Evolutionary conservation across 1,140 invertebrate species (phyloP).

Genomic region (Mylabris phalerata): DNA sequence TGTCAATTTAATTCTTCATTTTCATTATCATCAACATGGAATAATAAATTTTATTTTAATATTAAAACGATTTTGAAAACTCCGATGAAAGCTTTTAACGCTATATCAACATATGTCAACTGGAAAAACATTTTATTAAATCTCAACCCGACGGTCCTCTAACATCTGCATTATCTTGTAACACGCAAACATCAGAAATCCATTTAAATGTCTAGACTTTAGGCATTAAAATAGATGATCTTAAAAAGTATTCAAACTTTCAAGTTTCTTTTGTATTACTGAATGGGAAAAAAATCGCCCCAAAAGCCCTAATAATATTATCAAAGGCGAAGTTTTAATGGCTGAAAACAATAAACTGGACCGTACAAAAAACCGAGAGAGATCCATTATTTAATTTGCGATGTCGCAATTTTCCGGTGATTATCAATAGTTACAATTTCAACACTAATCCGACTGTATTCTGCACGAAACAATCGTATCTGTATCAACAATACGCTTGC

Average conservation of each 20-base stretch:
- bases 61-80: conserved; percentile 14
- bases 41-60: too few relatives aligned
- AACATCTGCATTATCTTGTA: conserved; percentile 19
- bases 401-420: too few relatives aligned
- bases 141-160: conserved; percentile 13
- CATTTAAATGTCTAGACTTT: conserved; percentile 24
- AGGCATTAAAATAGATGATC: conserved; percentile 25
- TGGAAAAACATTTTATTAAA: conserved; percentile 22
- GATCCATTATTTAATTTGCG: too few relatives aligned
- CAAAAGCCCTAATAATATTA: conserved; percentile 7
- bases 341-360: too few relatives aligned
- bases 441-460: conserved; percentile 1
- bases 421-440: neutral
- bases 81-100: conserved; percentile 25
- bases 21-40: too few relatives aligned
- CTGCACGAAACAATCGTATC: conserved; percentile 8
- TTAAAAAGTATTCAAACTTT: conserved; percentile 20
- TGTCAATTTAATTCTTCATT: too few relatives aligned
- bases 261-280: conserved; percentile 17
- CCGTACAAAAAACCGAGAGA: too few relatives aligned
- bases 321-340: neutral
- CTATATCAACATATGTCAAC: conserved; percentile 24
- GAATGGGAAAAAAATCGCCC: conserved; percentile 3
- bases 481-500: conserved; percentile 7
- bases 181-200: conserved; percentile 24